These are phyloP conservation scores for Phylloscopus collybita DNA, from an alignment of 2,797 vertebrate species.

Conservation along the genomic window DNA sequence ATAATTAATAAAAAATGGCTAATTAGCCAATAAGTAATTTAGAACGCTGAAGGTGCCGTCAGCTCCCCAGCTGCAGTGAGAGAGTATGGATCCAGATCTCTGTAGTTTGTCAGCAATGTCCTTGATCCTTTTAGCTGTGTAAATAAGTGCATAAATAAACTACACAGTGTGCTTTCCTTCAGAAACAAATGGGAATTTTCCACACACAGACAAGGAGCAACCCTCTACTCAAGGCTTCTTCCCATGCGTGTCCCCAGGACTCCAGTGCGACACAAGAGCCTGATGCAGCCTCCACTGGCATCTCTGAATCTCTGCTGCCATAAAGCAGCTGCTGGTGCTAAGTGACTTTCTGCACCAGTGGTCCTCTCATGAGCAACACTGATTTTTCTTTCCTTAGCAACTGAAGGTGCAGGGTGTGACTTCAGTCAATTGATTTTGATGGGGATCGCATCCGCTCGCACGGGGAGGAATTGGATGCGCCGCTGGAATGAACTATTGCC, in stretches of 20 bases:
- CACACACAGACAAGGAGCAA: neutral
- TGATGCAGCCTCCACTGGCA: neutral
- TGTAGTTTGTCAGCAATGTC: neutral
- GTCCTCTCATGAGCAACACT: neutral
- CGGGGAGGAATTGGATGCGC: neutral
- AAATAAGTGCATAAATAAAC: constrained; percentile 10
- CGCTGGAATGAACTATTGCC: neutral
- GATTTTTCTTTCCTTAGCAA: constrained; percentile 26
- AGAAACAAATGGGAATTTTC: neutral
- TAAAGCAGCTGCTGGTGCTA: constrained; percentile 34
- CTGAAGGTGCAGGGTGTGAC: constrained; percentile 23
- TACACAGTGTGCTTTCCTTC: neutral
- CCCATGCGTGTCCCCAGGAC: neutral
- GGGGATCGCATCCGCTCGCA: neutral
- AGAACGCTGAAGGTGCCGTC: neutral
- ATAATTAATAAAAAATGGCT: neutral
- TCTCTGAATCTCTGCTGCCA: neutral
- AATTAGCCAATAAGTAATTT: neutral
- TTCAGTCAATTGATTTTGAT: constrained; percentile 48
- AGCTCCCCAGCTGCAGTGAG: neutral
- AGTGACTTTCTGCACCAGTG: constrained; percentile 52
- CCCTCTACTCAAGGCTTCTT: neutral
- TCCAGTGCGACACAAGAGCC: neutral
- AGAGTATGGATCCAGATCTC: neutral
- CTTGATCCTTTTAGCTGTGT: neutral